A percentile compares a stretch with the other conserved stretches of the same genome.
These are phyloP conservation scores for Hippocampus barbouri DNA, from an alignment of 2,113 vertebrate genomes.

Conservation along the genomic window DNA sequence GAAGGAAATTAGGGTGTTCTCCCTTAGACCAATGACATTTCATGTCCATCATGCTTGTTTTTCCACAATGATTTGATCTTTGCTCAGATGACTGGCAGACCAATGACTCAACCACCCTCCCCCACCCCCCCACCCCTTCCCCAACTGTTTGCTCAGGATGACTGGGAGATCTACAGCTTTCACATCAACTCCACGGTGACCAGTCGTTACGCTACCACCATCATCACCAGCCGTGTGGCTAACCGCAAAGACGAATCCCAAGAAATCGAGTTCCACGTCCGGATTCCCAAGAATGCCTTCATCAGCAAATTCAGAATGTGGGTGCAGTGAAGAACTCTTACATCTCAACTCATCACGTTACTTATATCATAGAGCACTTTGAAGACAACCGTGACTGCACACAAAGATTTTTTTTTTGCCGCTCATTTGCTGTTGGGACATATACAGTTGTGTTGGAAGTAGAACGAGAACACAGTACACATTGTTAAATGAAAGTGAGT, in stretches of 20 bases:
- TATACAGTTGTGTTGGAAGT: no score
- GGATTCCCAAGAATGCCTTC: slow-evolving; percentile 90
- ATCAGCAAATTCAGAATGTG: slow-evolving; percentile 93
- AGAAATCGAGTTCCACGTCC: slow-evolving; percentile 85
- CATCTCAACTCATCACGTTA: no score
- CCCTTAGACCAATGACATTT: slow-evolving; percentile 20
- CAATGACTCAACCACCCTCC: not conserved
- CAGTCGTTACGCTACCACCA: slow-evolving; percentile 84
- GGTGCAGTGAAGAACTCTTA: slow-evolving; percentile 42
- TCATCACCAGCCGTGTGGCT: slow-evolving; percentile 84
- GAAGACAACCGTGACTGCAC: no score
- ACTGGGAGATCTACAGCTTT: slow-evolving; percentile 82
- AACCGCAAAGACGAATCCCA: slow-evolving; percentile 75
- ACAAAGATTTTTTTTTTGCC: no score
- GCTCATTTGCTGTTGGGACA: no score
- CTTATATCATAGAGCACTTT: no score
- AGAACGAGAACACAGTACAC: no score
- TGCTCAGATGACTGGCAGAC: slow-evolving; percentile 16
- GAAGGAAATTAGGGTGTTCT: not conserved
- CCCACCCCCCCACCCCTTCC: not conserved
- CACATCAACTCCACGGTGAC: slow-evolving; percentile 85
- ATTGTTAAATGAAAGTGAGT: no score
- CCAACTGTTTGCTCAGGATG: slow-evolving; percentile 45
- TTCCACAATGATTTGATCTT: slow-evolving; percentile 20
- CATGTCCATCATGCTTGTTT: not conserved